Conservation (phyloP, 2,888 invertebrate genomes). For the Hetaerina titia region DNA sequence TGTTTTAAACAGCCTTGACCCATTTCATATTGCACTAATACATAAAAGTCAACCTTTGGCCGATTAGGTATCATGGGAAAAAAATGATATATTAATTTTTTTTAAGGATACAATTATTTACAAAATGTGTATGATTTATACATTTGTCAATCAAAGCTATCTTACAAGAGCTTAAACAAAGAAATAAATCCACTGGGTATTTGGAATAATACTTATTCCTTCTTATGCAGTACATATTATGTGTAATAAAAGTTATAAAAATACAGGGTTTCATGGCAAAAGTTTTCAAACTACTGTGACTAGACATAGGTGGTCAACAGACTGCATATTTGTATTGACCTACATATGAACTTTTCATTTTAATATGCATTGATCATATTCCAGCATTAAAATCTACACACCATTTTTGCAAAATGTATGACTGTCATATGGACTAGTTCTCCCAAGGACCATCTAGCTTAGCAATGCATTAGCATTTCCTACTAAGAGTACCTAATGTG, state of each 20-base stretch:
- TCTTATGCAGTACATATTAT: conserved; percentile 44
- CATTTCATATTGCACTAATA: conserved; percentile 57
- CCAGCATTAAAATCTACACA: conserved; percentile 53
- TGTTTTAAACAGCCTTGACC: conserved; percentile 24
- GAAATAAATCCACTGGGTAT: conserved; percentile 32
- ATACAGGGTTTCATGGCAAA: conserved; percentile 64
- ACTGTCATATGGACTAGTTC: conserved; percentile 44
- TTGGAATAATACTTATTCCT: neutral
- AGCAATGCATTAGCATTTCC: conserved; percentile 9
- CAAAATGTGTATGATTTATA: conserved; percentile 55
- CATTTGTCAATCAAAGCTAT: conserved; percentile 58
- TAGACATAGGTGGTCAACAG: conserved; percentile 59
- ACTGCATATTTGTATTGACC: conserved; percentile 37
- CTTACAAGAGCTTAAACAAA: conserved; percentile 59
- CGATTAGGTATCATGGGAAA: conserved; percentile 51
- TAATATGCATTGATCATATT: conserved; percentile 30
- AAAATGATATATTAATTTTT: conserved; percentile 40
- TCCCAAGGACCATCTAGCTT: conserved; percentile 16
- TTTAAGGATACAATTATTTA: conserved; percentile 56
- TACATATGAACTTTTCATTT: neutral
- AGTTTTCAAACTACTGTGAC: conserved; percentile 63
- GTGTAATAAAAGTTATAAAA: conserved; percentile 66
- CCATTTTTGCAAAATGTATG: conserved; percentile 35
- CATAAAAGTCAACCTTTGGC: conserved; percentile 51
- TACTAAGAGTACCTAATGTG: conserved; percentile 7